A percentile compares a stretch with the other conserved stretches of the same genome.
phyloP scores from a whole-genome alignment of 1,140 invertebrate genomes.

The Hetaerina americana region DNA sequence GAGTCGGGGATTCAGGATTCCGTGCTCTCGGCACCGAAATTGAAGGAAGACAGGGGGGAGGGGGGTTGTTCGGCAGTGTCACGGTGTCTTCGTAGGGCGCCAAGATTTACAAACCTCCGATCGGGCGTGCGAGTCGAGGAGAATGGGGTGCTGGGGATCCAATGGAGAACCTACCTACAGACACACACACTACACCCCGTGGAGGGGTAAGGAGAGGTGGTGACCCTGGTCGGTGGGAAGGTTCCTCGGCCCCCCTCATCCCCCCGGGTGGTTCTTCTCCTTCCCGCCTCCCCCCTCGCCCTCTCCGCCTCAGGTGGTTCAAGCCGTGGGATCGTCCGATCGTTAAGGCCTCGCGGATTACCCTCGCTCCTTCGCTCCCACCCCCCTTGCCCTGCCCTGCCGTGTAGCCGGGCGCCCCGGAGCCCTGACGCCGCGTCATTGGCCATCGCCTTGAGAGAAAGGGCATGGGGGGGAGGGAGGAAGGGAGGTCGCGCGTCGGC shows the following conservation, averaged over 20 bases:
- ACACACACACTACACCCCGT: too few species aligned
- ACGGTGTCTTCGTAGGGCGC: too few species aligned
- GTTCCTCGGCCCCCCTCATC: not conserved
- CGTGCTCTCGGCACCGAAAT: too few species aligned
- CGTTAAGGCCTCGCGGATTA: not conserved
- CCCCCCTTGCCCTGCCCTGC: not conserved
- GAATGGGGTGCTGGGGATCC: too few species aligned
- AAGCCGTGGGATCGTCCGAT: not conserved
- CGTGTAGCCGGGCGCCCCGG: not conserved
- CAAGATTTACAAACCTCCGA: too few species aligned
- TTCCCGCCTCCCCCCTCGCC: not conserved
- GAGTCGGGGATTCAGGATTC: too few species aligned
- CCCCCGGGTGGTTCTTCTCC: too few species aligned
- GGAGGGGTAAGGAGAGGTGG: not conserved
- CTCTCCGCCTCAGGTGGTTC: not conserved
- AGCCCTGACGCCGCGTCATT: not conserved
- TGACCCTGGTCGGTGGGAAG: too few species aligned
- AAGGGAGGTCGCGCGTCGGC: not conserved
- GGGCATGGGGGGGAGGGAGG: not conserved
- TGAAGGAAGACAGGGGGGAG: too few species aligned
- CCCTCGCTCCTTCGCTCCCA: not conserved
- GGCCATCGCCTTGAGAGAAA: not conserved
- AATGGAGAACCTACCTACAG: too few species aligned
- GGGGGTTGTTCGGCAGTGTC: too few species aligned
- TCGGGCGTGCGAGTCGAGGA: too few species aligned